Conservation (phyloP, 2,888 invertebrate genomes). For the Deladenus siricidicola region DNA sequence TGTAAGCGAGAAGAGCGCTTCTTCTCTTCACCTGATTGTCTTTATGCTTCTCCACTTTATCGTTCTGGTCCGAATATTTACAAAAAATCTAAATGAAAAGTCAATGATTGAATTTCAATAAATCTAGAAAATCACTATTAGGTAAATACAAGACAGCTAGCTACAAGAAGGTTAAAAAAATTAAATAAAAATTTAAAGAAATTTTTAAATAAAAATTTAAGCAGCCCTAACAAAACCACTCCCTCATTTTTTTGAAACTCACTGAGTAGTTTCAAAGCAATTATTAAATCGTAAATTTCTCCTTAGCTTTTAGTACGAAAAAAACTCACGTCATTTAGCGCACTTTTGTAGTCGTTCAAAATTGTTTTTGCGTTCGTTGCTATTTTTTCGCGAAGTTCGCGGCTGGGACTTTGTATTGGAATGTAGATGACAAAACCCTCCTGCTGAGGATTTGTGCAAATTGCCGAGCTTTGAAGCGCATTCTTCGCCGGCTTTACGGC, state of each 20-base stretch:
- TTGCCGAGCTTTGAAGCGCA: conserved; percentile 34
- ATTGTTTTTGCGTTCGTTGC: conserved; percentile 73
- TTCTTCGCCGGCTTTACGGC: conserved; percentile 79
- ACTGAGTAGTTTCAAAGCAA: too few relatives aligned
- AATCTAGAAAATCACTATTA: too few relatives aligned
- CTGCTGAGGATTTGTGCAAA: conserved; percentile 42
- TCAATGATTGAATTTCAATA: neutral
- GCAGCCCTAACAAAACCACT: too few relatives aligned
- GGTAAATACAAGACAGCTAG: too few relatives aligned
- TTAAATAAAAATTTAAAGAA: too few relatives aligned
- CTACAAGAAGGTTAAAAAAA: too few relatives aligned
- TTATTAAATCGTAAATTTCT: too few relatives aligned
- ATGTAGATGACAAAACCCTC: conserved; percentile 43
- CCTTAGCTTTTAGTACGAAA: too few relatives aligned
- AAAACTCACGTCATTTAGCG: conserved; percentile 32
- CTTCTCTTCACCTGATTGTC: neutral
- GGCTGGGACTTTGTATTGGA: conserved; percentile 66
- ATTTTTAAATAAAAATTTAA: too few relatives aligned
- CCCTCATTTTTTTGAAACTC: too few relatives aligned
- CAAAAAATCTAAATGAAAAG: conserved; percentile 6
- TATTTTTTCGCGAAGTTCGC: conserved; percentile 79
- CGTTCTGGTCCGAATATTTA: neutral
- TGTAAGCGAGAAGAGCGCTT: neutral
- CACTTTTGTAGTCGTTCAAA: conserved; percentile 42
- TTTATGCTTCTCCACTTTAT: neutral